Percentiles rank a stretch among this genome's conserved stretches.
Evolutionary conservation across 2,888 invertebrate genomes (phyloP).

Genomic region (Drosophila demipolita): DNA sequence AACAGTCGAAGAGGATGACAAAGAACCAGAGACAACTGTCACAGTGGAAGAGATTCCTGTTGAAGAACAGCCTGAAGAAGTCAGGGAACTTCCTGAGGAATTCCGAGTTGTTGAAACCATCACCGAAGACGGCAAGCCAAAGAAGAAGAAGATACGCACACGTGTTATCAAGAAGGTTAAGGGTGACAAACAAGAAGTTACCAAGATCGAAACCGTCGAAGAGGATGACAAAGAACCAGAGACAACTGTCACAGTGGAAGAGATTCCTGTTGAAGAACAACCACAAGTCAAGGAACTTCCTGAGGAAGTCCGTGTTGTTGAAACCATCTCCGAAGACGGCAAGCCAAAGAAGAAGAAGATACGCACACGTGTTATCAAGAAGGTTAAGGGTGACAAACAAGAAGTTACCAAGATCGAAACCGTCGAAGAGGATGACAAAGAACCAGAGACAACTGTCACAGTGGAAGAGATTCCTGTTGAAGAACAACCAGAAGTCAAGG

Average conservation of each 20-base stretch:
- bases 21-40: conserved; percentile 39
- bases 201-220: conserved; percentile 53
- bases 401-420: conserved; percentile 54
- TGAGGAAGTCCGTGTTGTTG: conserved; percentile 47
- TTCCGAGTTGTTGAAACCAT: conserved; percentile 40
- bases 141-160: conserved; percentile 46
- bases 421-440: conserved; percentile 49
- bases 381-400: conserved; percentile 51
- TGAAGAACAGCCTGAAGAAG: conserved; percentile 28
- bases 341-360: conserved; percentile 46
- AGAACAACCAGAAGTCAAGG: conserved; percentile 31
- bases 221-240: conserved; percentile 50
- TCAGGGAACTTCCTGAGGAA: conserved; percentile 46
- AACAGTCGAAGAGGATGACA: conserved; percentile 47
- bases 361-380: conserved; percentile 49
- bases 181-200: conserved; percentile 51
- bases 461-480: conserved; percentile 42
- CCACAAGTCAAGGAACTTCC: conserved; percentile 42
- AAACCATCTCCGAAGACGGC: conserved; percentile 42
- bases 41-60: conserved; percentile 44
- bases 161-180: conserved; percentile 52
- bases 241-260: conserved; percentile 48
- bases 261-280: conserved; percentile 35
- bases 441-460: conserved; percentile 47
- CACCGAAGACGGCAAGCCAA: conserved; percentile 45